Conservation (phyloP, 2,113 vertebrate species). For the Nyctibius bracteatus region DNA sequence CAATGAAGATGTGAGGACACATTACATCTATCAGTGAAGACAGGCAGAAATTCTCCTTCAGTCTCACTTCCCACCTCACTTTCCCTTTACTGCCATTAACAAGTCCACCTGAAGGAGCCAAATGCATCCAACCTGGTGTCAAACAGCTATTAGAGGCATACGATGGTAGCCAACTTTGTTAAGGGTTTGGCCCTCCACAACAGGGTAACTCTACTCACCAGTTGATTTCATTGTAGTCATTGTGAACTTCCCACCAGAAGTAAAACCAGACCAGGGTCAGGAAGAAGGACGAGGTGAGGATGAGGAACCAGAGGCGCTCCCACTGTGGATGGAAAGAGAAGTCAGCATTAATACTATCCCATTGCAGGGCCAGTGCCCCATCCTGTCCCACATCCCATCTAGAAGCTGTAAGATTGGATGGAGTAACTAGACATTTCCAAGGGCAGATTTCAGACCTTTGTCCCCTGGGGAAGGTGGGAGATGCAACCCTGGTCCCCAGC, state of each 20-base stretch:
- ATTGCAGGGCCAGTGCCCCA: fast-evolving
- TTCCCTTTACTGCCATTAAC: neutral
- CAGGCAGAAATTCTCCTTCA: neutral
- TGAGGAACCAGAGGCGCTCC: slow-evolving; percentile 92
- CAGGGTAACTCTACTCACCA: slow-evolving; percentile 79
- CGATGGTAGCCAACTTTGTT: fast-evolving
- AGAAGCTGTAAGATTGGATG: neutral
- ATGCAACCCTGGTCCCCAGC: neutral
- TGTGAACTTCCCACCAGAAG: slow-evolving; percentile 95
- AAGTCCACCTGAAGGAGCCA: neutral
- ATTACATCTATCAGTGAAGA: fast-evolving
- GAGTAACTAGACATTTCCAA: neutral
- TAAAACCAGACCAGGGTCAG: slow-evolving; percentile 92
- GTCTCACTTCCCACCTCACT: neutral
- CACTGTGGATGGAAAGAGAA: slow-evolving; percentile 77
- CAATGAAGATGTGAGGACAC: neutral
- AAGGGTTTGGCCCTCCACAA: neutral
- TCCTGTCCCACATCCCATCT: neutral
- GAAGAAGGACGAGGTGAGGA: slow-evolving; percentile 87
- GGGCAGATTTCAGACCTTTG: neutral
- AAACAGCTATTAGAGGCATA: neutral
- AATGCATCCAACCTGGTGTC: neutral
- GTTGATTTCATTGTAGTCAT: slow-evolving; percentile 97
- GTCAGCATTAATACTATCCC: fast-evolving
- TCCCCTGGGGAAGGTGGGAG: neutral